Evolutionary conservation across 2,888 invertebrate genomes (phyloP), one percentile per base, ranked within the genome.

Genomic region (Parnassius orleans): DNA sequence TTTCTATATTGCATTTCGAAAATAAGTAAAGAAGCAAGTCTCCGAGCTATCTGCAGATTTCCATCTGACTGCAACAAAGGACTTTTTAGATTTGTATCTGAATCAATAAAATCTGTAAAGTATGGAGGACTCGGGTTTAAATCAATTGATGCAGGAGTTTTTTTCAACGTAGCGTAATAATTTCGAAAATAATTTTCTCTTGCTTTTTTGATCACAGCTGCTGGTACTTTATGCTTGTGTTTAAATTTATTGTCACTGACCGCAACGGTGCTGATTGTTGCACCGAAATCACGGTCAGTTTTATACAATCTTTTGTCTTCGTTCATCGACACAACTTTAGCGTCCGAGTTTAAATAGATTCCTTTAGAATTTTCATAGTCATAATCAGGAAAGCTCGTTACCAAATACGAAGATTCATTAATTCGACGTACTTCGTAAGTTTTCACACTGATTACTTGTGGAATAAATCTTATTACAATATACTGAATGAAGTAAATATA

Each of bases 341-440:
- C 55, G 9, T 64, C 55, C 33, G 63, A 58, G 46, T 64, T 69
- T 42, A 51, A 57, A n/a, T 66, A 50, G 46, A 50, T 55, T 11
- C 24, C 57, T 56, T 65, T 65, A 41, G 65, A 63, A 57, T 69
- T 70, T 41, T 72, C 73, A 60, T 74, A 72, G 43, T 83, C 79
- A 19, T 72, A 66, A 57, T 85, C 84, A 50, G 85, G 81, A 19
- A 81, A 68, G 64, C 73, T 79, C 7, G 83, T 87, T 3, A 90
- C 87, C 56, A 90, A 68, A 63, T 82, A 90, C 1, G 83, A 74
- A 0, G 86, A 76, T 44, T 83, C 80, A 70, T 89, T 88, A 14
- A 90, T 66, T 12, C 83, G 81, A 14, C 74, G 79, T 10, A 90
- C 87, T 77, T 85, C 80, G 66, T 83, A 90, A 3, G 87, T 87